Percentiles rank a stretch among this genome's conserved stretches.
Conservation (phyloP, 2,888 invertebrate genomes). For the Lochmaea capreae region DNA sequence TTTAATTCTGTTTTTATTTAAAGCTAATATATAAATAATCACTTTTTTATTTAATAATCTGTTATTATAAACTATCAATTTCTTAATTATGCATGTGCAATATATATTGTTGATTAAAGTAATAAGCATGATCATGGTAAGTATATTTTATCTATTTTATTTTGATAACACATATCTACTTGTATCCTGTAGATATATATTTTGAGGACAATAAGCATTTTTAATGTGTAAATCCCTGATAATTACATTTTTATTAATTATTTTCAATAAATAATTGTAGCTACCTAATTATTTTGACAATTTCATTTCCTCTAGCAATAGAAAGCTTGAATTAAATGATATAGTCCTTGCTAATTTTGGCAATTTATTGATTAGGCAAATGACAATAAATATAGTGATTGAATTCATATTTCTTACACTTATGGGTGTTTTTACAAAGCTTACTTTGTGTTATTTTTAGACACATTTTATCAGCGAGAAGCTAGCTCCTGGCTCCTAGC, state of each 20-base stretch:
- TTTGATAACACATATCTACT: conserved; percentile 9
- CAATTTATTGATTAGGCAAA: conserved; percentile 6
- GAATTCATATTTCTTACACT: not conserved
- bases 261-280: not conserved
- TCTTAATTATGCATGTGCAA: conserved; percentile 4
- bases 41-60: not conserved
- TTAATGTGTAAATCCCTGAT: not conserved
- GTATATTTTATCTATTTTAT: not conserved
- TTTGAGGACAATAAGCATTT: not conserved
- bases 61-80: not conserved
- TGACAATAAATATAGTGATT: not conserved
- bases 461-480: no score
- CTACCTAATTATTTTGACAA: not conserved
- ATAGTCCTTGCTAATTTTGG: not conserved
- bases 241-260: no score
- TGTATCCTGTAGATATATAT: conserved; percentile 11
- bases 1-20: not conserved
- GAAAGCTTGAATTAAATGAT: not conserved
- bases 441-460: no score
- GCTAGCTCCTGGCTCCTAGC: no score
- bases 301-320: conserved; percentile 4
- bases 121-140: conserved; percentile 12
- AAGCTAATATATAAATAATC: not conserved
- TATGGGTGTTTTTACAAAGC: no score
- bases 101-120: not conserved